phyloP scores from a whole-genome alignment of 2,113 vertebrate genomes.

The Tylochromis polylepis region DNA sequence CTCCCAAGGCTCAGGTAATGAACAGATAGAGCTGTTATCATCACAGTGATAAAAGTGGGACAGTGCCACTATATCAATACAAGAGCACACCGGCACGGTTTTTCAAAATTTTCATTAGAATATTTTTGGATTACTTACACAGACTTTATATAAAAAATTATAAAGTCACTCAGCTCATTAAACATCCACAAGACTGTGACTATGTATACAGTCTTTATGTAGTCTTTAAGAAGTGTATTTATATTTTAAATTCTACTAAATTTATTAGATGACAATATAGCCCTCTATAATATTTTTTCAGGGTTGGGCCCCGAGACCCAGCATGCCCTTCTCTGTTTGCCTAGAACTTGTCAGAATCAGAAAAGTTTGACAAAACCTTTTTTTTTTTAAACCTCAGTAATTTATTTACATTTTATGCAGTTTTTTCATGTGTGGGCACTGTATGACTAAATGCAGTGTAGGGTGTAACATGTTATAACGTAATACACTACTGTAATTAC shows the following conservation, averaged over 20 bases:
- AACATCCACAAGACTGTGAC: neutral
- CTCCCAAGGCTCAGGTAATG: conserved; percentile 54
- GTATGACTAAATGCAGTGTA: neutral
- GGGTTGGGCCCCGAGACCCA: neutral
- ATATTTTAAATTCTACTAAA: neutral
- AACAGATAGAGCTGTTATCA: conserved; percentile 60
- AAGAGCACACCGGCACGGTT: neutral
- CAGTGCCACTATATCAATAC: conserved; percentile 45
- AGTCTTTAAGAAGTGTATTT: neutral
- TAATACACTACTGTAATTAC: neutral
- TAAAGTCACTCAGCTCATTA: neutral
- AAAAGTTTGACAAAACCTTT: neutral
- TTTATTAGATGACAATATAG: neutral
- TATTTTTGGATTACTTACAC: neutral
- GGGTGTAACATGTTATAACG: neutral
- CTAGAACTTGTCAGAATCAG: neutral
- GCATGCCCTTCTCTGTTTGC: neutral
- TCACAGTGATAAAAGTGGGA: conserved; percentile 45
- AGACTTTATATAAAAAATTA: neutral
- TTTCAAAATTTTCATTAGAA: neutral
- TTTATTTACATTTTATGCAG: neutral
- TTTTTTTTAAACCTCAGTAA: neutral
- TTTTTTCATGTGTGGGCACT: neutral
- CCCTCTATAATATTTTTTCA: neutral
- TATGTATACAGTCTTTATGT: neutral